Evolutionary conservation across 2,888 invertebrate genomes (phyloP).

Genomic region (Cantharis rufa): DNA sequence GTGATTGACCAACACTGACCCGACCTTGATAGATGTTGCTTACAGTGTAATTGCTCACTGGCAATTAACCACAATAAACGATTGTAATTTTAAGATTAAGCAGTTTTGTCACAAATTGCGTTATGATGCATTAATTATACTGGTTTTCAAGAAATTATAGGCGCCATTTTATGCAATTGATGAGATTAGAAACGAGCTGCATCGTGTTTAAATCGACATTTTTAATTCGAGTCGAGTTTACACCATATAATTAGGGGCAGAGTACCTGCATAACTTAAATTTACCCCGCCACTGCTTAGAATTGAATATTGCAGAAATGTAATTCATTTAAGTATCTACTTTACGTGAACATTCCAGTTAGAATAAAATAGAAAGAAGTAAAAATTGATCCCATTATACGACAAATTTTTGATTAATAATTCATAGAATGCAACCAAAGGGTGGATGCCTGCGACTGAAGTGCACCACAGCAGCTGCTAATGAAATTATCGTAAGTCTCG

Average conservation of each 20-base stretch:
- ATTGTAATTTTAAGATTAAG: slow-evolving; percentile 37
- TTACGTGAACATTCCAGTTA: not conserved
- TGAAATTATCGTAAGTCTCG: not conserved
- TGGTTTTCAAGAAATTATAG: slow-evolving; percentile 25
- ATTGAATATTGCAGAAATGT: not conserved
- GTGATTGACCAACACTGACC: slow-evolving; percentile 27
- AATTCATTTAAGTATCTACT: not conserved
- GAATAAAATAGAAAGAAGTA: not conserved
- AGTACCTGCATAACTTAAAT: not conserved
- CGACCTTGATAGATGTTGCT: slow-evolving; percentile 9
- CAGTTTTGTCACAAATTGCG: slow-evolving; percentile 37
- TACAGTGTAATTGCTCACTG: slow-evolving; percentile 8
- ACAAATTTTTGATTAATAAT: not conserved
- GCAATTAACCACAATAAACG: slow-evolving; percentile 23
- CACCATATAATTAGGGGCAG: not conserved
- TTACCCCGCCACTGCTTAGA: not conserved
- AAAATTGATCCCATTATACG: not conserved
- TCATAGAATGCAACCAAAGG: not conserved
- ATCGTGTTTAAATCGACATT: not conserved
- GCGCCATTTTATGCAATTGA: slow-evolving; percentile 25
- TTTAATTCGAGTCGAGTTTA: not conserved
- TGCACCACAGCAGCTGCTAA: not conserved
- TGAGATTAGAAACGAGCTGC: slow-evolving; percentile 8
- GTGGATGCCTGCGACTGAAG: not conserved
- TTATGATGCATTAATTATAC: slow-evolving; percentile 34